Evolutionary conservation across 2,113 vertebrate genomes (phyloP), one percentile per base, ranked within the genome.

Genomic region (Corythoichthys haematopterus): DNA sequence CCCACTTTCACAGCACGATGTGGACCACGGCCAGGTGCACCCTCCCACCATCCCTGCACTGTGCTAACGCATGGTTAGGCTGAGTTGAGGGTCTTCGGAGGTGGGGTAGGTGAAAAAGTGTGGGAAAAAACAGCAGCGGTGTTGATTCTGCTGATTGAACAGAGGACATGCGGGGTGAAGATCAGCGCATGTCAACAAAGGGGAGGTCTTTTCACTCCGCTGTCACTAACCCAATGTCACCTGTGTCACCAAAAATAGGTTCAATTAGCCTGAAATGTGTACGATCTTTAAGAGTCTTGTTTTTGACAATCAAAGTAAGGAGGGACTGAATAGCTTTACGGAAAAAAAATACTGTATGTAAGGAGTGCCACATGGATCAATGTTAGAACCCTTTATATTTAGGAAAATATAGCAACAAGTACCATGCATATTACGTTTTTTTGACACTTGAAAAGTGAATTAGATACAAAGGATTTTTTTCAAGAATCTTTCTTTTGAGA

Each of bases 101-200:
- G 46, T 65, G 35, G 45, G 66, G 65, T 35, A 6, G 52, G 0
- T 55, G 28, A 53, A 59, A 55, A 59, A 35, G 71, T 59, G 72
- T 88, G 65, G 70, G 71, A 83, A 92, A 83, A 92, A 92, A 92
- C 87, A 91, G 60, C 3, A 1, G 37, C 36, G 53, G 28, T 90
- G 88, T 92, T 92, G 91, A 87, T 75, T 83, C 84, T 86, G 75
- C 80, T 92, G 87, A 92, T 92, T 92, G 85, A 76, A 46, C 58
- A 35, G 47, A n/a, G 57, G 52, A 68, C 75, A 70, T 33, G 68
- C 60, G 64, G 76, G 69, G 69, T 69, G 81, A 80, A 71, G 75
- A 75, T 83, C 68, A 55, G 46, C 64, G 63, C 77, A 74, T 82
- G 88, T 88, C 86, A 91, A 91, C 88, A 79, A 48, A 37, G 69